These are phyloP conservation scores for Corynorhinus townsendii DNA, from an alignment of 2,113 vertebrate genomes.

Conservation along the genomic window DNA sequence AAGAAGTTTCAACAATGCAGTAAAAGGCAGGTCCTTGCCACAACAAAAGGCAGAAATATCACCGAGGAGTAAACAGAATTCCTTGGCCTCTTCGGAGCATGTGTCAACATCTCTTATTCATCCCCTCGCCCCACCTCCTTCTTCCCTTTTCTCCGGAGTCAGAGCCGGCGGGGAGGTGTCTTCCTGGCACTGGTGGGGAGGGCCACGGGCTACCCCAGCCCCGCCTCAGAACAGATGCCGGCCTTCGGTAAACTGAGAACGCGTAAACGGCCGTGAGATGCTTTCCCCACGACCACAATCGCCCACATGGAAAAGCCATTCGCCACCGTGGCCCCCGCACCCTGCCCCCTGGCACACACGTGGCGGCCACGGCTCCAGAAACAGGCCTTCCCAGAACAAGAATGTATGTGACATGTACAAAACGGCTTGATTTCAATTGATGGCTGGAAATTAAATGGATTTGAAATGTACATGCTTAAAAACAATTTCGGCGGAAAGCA, in stretches of 20 bases:
- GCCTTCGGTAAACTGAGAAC: constrained; percentile 30
- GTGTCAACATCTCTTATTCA: neutral
- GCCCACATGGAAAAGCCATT: constrained; percentile 38
- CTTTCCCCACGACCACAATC: neutral
- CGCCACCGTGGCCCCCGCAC: neutral
- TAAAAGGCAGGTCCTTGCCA: constrained; percentile 71
- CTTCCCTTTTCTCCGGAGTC: neutral
- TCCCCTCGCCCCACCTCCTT: neutral
- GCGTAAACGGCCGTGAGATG: neutral
- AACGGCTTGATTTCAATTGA: neutral
- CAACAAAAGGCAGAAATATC: constrained; percentile 69
- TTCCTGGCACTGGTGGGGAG: neutral
- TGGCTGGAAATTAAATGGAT: neutral
- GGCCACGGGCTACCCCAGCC: neutral
- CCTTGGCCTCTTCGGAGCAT: constrained; percentile 48
- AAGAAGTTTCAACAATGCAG: constrained; percentile 71
- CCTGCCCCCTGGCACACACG: constrained; percentile 44
- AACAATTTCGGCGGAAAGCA: neutral
- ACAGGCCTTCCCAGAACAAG: constrained; percentile 34
- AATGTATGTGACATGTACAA: constrained; percentile 16
- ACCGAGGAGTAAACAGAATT: constrained; percentile 60
- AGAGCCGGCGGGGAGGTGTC: neutral
- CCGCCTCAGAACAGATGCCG: neutral
- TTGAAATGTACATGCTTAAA: constrained; percentile 37
- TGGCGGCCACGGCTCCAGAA: neutral